Evolutionary conservation across 2,888 invertebrate species (phyloP).

Genomic region (Flabesymbios commensalis): DNA sequence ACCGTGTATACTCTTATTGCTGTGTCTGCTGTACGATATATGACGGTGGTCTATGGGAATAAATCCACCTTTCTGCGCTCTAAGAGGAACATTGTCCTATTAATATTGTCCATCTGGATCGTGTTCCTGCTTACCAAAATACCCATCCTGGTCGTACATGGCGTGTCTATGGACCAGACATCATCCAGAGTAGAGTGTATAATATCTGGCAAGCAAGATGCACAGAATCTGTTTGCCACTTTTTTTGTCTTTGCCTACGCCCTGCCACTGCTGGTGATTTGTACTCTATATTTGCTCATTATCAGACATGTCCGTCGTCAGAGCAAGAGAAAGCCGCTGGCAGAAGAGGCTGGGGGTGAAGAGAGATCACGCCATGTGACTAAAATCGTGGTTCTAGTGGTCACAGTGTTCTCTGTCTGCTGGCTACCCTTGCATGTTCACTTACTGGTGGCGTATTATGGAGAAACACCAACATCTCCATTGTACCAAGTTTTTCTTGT

Average conservation of each 20-base stretch:
- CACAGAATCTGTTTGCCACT: slow-evolving; percentile 39
- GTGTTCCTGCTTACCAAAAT: slow-evolving; percentile 25
- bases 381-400: slow-evolving; percentile 86
- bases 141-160: slow-evolving; percentile 30
- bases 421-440: slow-evolving; percentile 84
- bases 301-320: slow-evolving; percentile 69
- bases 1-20: slow-evolving; percentile 16
- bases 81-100: slow-evolving; percentile 5
- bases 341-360: not conserved
- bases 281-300: slow-evolving; percentile 86
- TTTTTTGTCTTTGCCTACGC: slow-evolving; percentile 86
- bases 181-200: slow-evolving; percentile 25
- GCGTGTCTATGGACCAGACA: not conserved
- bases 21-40: not conserved
- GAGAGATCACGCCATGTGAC: slow-evolving; percentile 71
- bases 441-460: slow-evolving; percentile 26
- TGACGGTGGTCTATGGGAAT: slow-evolving; percentile 15
- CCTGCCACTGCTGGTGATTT: slow-evolving; percentile 83
- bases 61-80: slow-evolving; percentile 5
- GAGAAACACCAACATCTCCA: slow-evolving; percentile 9
- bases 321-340: not conserved
- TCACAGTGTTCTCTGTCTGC: slow-evolving; percentile 88
- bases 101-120: slow-evolving; percentile 27
- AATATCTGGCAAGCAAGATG: slow-evolving; percentile 19
- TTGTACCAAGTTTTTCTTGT: slow-evolving; percentile 26